Base-by-base conservation (phyloP, 1,140 invertebrate genomes). In the Heliothis virescens region DNA sequence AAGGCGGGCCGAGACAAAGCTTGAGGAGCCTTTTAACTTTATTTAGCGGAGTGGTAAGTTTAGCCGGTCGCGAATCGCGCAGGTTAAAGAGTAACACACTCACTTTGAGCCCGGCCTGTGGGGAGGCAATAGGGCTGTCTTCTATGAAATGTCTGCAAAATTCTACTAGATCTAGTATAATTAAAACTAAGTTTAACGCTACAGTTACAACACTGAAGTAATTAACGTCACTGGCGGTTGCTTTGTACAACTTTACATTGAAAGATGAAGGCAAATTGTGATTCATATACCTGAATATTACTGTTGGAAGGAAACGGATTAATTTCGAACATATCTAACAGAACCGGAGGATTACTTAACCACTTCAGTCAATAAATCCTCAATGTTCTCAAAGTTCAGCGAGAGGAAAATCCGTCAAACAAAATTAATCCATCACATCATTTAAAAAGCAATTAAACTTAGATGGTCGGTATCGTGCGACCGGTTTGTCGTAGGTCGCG, bases 21-120 rank as follows among this genome's bases (percentile, higher is more conserved):
- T 89, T 88, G 83, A 94, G 91, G 92, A 93, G 92, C 92, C 92
- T 94, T 93, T 94, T 93, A 94, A 94, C 92, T 94, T 94, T 94
- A 94, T 94, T 94, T 94, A 94, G 93, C 93, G 88, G 91, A 94
- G 93, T 94, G 93, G 92, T 94, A 94, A 94, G 93, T 93, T 94
- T 94, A 94, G 93, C 92, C 92, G 91, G 90, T 94, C 92, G 93
- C 92, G 91, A 92, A 92, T 94, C 92, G 92, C 90, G 90, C 93
- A 94, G 93, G 93, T 94, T 94, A 94, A 94, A 94, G 91, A 94
- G 93, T 94, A 94, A 94, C 93, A 94, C 92, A 93, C 93, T 93
- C 91, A 90, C 92, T 94, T 92, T 94, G 93, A 89, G 89, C 91
- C 82, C 76, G 88, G 83, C 80, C 75, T 79, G 82, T 80, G 83